Base-by-base conservation (phyloP, 2,888 invertebrate species). In the Dynastes maya region DNA sequence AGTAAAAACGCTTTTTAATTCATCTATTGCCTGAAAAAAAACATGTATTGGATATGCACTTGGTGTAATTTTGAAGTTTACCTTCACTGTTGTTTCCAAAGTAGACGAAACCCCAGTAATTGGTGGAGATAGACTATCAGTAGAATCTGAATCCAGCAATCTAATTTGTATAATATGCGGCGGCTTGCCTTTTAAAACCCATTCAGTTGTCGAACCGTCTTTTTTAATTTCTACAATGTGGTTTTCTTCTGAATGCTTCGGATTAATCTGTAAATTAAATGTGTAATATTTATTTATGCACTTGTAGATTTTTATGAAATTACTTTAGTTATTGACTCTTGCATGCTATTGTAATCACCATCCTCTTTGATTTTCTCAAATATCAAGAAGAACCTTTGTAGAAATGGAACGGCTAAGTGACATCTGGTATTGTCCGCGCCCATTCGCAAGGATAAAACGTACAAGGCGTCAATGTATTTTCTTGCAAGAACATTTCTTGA, bases 1-100 rank as follows among this genome's bases (percentile, higher is more conserved):
- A 22, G 95, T 95, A 87, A 98, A 97, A 0, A 97, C 96, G 85
- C 93, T 90, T 58, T 92, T 91, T 40, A 98, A 89, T 88, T 98
- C 97, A 83, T 95, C 94, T 84, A 94, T 90, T 0, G 94, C 95
- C 91, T 93, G 84, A 29, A 84, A 83, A 76, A 49, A 55, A 49
- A 76, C 22, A 16, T 27, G 65, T 32, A 55, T 51, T n/a, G 32
- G 49, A 68, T 58, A 67, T n/a, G 29, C 5, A 13, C 2, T 11
- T 51, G 1, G 16, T n/a, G 13, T 27, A 49, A 27, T 1, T 49
- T 61, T 8, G 8, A 45, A 75, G 4, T 1, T 63, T 27, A 78
- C 78, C 29, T 72, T 70, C 32, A 49, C 27, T 11, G 64, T 64
- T 2, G 71, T 71, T 68, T 74, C 64, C 32, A 71, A 86, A 86